phyloP scores from a whole-genome alignment of 1,140 invertebrate species.

The Gryllus bimaculatus region DNA sequence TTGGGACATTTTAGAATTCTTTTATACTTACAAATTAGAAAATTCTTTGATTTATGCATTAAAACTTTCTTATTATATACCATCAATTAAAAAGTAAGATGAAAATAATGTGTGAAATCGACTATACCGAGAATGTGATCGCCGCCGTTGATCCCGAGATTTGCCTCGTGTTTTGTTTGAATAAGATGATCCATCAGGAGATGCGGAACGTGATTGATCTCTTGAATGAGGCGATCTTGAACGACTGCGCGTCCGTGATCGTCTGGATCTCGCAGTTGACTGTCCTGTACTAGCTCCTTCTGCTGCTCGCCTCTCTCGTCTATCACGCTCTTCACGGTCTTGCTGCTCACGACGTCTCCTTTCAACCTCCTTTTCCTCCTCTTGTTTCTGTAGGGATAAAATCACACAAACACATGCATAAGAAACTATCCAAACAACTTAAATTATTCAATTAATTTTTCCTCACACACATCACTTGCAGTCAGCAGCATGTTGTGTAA shows the following conservation, averaged over 20 bases:
- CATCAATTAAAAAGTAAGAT: too few species aligned
- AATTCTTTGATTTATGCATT: too few species aligned
- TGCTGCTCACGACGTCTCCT: constrained; percentile 13
- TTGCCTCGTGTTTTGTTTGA: constrained; percentile 17
- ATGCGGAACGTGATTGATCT: background rate
- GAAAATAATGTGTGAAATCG: background rate
- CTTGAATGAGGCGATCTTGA: constrained; percentile 8
- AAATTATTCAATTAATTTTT: background rate
- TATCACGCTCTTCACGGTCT: constrained; percentile 12
- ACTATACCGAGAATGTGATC: constrained; percentile 18
- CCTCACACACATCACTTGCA: constrained; percentile 7
- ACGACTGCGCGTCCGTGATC: constrained; percentile 8
- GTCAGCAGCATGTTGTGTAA: background rate
- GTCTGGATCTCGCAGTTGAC: background rate
- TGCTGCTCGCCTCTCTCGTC: constrained; percentile 12
- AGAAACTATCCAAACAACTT: background rate
- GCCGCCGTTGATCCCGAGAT: constrained; percentile 10
- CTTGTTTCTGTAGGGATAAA: constrained; percentile 17
- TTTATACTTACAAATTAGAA: too few species aligned
- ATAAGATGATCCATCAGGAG: constrained; percentile 15
- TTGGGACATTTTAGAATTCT: too few species aligned
- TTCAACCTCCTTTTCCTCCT: constrained; percentile 20
- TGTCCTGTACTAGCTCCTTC: constrained; percentile 1
- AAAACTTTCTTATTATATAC: too few species aligned
- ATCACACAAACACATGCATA: background rate